These are phyloP conservation scores for Ctenopoma multispine DNA, from an alignment of 2,797 vertebrate genomes.

Conservation along the genomic window DNA sequence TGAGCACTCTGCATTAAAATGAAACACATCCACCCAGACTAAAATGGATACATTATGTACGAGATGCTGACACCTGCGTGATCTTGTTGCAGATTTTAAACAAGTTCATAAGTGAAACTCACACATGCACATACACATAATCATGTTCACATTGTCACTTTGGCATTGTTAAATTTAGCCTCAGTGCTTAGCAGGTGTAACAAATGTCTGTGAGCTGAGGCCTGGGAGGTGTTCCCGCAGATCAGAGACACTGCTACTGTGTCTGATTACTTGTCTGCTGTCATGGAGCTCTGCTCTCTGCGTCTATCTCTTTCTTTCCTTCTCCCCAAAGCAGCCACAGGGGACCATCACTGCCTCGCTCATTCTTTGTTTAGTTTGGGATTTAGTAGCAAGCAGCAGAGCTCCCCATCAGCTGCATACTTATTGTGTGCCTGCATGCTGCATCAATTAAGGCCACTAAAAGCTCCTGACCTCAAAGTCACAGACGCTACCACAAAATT, in stretches of 20 bases:
- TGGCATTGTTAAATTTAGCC: conserved; percentile 79
- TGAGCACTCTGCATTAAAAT: conserved; percentile 15
- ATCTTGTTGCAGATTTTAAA: conserved; percentile 55
- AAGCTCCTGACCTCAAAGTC: conserved; percentile 68
- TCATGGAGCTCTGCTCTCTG: conserved; percentile 74
- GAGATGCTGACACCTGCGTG: conserved; percentile 46
- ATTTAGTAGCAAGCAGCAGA: conserved; percentile 49
- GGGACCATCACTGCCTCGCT: conserved; percentile 58
- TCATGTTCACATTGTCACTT: conserved; percentile 62
- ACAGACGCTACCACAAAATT: conserved; percentile 53
- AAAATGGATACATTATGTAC: conserved; percentile 27
- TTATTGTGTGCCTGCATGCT: conserved; percentile 62
- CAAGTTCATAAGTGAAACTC: conserved; percentile 41
- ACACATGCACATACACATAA: conserved; percentile 57
- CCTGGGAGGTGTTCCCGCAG: conserved; percentile 76
- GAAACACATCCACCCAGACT: conserved; percentile 9
- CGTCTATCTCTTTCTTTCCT: conserved; percentile 50
- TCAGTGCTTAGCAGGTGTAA: conserved; percentile 77
- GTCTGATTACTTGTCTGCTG: conserved; percentile 80
- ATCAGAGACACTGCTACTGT: conserved; percentile 70
- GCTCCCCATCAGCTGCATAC: conserved; percentile 38
- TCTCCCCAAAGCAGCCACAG: conserved; percentile 61
- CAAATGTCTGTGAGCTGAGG: conserved; percentile 71
- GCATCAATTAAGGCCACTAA: conserved; percentile 62
- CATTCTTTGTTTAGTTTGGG: conserved; percentile 65